Base-by-base conservation (phyloP, 2,797 vertebrate species). In the Sandelia bainsii region DNA sequence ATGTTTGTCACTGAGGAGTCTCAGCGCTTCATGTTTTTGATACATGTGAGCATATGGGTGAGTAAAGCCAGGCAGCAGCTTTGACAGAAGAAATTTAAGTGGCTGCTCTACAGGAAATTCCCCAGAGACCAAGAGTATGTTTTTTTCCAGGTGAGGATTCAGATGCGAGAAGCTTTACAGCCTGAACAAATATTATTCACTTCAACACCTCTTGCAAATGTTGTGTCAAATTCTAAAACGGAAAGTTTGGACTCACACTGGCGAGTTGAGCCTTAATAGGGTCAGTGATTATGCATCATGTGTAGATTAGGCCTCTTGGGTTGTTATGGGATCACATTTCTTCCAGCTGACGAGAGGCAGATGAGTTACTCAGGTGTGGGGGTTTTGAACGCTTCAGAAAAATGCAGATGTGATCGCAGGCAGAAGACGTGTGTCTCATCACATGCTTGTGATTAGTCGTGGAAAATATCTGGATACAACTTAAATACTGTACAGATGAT, bases 321-420 rank as follows among this genome's bases (percentile, higher is more conserved):
- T 79, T 77, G 79, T 60, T 75, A 10, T 56, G 76, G 79, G 65
- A 75, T 85, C 66, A 40, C 45, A 54, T 80, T 60, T 62, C 39
- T 88, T 85, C 77, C 80, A 60, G 72, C 39, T 64, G 76, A 83
- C 45, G 71, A 69, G 72, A 44, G 85, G 68, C 81, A 82, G 79
- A 82, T 79, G 67, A 89, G 68, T 45, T 83, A 60, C 70, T 87
- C 83, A 85, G 88, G 80, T 88, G 87, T 83, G 69, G 69, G 50
- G 62, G 27, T 27, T 59, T 25, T 52, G 48, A 73, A 62, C 60
- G 59, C 69, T 62, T 49, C 65, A 49, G 61, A 58, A 79, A 75
- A 42, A 53, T 72, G 61, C 79, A 75, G 70, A 82, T 66, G 82
- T 72, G 75, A 32, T 70, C 10, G 3, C 62, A 44, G 71, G 42